Base-by-base conservation (phyloP, 2,888 invertebrate species). In the Copidosoma aretas region DNA sequence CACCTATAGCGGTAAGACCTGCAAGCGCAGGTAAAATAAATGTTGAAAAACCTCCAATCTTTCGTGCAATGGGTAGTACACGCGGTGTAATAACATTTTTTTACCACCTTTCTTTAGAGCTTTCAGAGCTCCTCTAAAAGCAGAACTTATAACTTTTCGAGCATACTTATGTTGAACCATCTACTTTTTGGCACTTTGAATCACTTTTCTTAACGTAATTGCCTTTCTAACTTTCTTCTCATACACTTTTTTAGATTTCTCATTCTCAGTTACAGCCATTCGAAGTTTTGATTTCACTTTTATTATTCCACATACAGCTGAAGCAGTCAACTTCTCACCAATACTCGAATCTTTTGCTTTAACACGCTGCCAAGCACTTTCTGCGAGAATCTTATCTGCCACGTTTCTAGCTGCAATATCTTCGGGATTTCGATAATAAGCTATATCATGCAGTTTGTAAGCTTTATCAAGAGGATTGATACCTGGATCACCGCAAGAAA, bases 381-480 rank as follows among this genome's bases (percentile, higher is more conserved):
- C 19, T 19, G 49, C 49, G 10, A 49, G 49, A n/a, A n/a, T 19
- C 10, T 19, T 49, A 10, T 49, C 49, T 49, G 49, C 49, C 10
- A 19, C 49, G 49, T 49, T 15, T 49, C 49, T 49, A 49, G 49
- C 10, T 10, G 15, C 4, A 2, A 49, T n/a, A 49, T 49, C 19
- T 49, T 49, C 49, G 4, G 4, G 49, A 49, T 49, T 49, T 10
- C 10, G 49, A 49, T n/a, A n/a, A n/a, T 49, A 49, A 5, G 19
- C 49, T 49, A 75, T 75, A 60, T 75, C 75, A 69, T 74, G 77
- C 43, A 72, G 59, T 60, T 72, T 74, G 52, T 77, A 78, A 17
- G 77, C 77, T 32, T 64, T 32, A 46, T 79, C 78, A 0, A 77
- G 66, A n/a, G 60, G 67, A 73, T 79, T 78, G 14, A 77, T 74